Conservation (phyloP, 2,888 invertebrate genomes). For the Hydroisotoma schaefferi region DNA sequence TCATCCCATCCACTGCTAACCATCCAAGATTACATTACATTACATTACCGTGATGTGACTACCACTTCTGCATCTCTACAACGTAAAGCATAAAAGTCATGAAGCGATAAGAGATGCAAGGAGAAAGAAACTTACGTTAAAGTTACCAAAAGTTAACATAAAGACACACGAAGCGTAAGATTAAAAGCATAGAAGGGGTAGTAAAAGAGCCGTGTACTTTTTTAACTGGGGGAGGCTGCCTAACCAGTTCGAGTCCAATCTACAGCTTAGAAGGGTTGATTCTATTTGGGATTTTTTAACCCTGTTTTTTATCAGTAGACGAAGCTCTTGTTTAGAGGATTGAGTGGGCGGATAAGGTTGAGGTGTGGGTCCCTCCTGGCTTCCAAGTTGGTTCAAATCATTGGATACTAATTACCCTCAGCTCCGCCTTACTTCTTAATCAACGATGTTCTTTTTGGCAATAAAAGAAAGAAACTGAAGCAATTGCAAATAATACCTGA, state of each 20-base stretch:
- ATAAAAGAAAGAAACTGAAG: background rate
- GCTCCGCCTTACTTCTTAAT: constrained; percentile 31
- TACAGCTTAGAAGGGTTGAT: too few relatives aligned
- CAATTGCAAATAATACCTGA: background rate
- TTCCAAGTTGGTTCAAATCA: constrained; percentile 5
- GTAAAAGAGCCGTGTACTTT: background rate
- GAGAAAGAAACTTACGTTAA: too few relatives aligned
- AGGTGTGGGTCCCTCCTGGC: constrained; percentile 3
- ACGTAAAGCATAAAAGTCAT: too few relatives aligned
- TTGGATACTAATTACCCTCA: constrained; percentile 33
- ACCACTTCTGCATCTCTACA: constrained; percentile 1
- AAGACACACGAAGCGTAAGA: background rate
- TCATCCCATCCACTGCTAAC: too few relatives aligned
- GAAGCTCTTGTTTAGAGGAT: background rate
- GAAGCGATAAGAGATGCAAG: too few relatives aligned
- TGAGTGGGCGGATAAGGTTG: background rate
- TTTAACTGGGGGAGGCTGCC: background rate
- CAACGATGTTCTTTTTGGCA: constrained; percentile 20
- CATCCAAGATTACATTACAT: too few relatives aligned
- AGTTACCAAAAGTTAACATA: too few relatives aligned
- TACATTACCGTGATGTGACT: too few relatives aligned
- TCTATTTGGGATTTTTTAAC: too few relatives aligned
- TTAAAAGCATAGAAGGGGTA: background rate
- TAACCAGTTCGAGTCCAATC: too few relatives aligned
- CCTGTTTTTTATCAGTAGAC: background rate